Base-by-base conservation (phyloP, 2,797 vertebrate genomes). In the Sebastes taczanowskii region DNA sequence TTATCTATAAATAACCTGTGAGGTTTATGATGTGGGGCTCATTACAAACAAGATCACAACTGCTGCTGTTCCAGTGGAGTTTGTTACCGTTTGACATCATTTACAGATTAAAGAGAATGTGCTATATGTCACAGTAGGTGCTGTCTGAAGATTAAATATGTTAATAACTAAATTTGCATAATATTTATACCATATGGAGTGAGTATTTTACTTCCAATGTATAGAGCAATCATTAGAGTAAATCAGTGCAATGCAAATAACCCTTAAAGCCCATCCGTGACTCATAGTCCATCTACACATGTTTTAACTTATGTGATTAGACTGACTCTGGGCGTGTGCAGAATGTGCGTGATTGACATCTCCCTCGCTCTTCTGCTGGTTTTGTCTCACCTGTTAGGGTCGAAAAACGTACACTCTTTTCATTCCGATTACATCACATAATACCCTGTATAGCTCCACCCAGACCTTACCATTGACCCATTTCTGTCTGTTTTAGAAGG, bases 1-100 rank as follows among this genome's bases (percentile, higher is more conserved):
- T 80, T 71, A 42, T n/a, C 30, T 62, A 18, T 59, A 61, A 71
- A 75, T 55, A 58, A 78, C 20, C 38, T 30, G 70, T 65, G 32
- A 64, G 38, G 23, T 71, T 74, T 42, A 16, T 20, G 4, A 62
- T 11, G 18, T 49, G 30, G 2, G 5, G 7, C 22, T 78, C 18
- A 18, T 42, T 3, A 23, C 14, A 42, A 11, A 55, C 13, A 8
- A 29, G 4, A 71, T 30, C 14, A 32, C 20, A 29, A 2, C 11
- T 34, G n/a, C 27, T 14, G 3, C 25, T 25, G 23, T 59, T 71
- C 23, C 22, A 2, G 7, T 18, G 11, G 5, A n/a, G n/a, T 34
- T 27, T 49, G n/a, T 38, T 27, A 62, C 25, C 20, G 1, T 68
- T 27, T 61, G 56, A 61, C 18, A 60, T 60, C 27, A 61, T 62